Evolutionary conservation across 2,888 invertebrate species (phyloP).

Genomic region (Dryococelus australis): DNA sequence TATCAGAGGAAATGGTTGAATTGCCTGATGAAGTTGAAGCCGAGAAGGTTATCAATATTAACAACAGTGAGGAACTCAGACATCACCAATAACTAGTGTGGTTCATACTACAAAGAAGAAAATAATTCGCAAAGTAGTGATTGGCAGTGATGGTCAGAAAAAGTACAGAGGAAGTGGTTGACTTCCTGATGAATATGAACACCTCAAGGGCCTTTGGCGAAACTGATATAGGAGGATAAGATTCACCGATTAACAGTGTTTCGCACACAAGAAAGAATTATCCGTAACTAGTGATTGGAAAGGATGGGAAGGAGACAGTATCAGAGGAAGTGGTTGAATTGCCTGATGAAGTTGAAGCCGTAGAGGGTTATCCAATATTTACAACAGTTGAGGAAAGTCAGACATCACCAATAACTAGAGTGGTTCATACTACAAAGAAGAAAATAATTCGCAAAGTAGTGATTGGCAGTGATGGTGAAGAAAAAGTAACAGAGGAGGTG

Average conservation of each 20-base stretch:
- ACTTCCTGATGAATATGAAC: conserved; percentile 79
- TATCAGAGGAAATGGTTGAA: conserved; percentile 83
- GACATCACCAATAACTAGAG: neutral
- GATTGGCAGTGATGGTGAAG: neutral
- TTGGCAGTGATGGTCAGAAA: conserved; percentile 41
- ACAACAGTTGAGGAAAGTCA: neutral
- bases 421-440: neutral
- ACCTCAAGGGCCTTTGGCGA: neutral
- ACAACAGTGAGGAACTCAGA: neutral
- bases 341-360: conserved; percentile 72
- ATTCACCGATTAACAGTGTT: too few species aligned
- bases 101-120: neutral
- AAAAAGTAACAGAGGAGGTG: neutral
- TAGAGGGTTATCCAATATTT: neutral
- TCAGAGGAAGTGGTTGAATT: conserved; percentile 86
- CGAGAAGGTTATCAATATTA: neutral
- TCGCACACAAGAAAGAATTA: too few species aligned
- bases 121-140: neutral
- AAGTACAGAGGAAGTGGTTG: conserved; percentile 82
- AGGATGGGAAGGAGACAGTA: conserved; percentile 60
- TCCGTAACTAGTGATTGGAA: neutral
- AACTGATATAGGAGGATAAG: too few species aligned
- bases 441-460: conserved; percentile 18
- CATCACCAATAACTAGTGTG: neutral
- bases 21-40: conserved; percentile 78